A percentile compares a stretch with the other conserved stretches of the same genome.
Conservation (phyloP, 2,113 vertebrate species). For the Thermophis baileyi region DNA sequence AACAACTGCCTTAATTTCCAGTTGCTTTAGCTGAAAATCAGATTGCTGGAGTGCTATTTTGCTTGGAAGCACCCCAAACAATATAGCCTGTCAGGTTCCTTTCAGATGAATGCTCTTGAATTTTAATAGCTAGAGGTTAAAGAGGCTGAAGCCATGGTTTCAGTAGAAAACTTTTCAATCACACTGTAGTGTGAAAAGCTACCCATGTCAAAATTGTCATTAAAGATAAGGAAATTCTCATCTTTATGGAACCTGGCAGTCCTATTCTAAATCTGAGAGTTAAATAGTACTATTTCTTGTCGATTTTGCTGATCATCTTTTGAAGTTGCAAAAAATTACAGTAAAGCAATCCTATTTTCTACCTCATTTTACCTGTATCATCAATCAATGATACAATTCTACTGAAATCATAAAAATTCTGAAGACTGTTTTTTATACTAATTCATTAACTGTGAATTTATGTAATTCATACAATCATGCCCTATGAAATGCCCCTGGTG, state of each 20-base stretch:
- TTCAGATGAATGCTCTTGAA: background rate
- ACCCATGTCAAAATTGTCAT: background rate
- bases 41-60: slow-evolving; percentile 7
- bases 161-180: background rate
- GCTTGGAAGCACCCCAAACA: background rate
- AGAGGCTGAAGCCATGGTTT: background rate
- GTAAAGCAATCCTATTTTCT: slow-evolving; percentile 18
- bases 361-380: no score
- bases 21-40: background rate
- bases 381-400: background rate
- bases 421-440: background rate
- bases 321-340: slow-evolving; percentile 5
- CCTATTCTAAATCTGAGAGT: background rate
- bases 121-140: background rate
- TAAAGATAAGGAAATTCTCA: background rate
- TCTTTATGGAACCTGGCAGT: background rate
- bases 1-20: background rate
- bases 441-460: background rate
- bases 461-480: background rate
- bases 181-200: background rate
- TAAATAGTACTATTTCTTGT: background rate
- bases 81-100: background rate
- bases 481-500: background rate
- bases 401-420: background rate
- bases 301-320: slow-evolving; percentile 27